Conservation (phyloP, 2,888 invertebrate genomes). For the Meteorus cinctellus region DNA sequence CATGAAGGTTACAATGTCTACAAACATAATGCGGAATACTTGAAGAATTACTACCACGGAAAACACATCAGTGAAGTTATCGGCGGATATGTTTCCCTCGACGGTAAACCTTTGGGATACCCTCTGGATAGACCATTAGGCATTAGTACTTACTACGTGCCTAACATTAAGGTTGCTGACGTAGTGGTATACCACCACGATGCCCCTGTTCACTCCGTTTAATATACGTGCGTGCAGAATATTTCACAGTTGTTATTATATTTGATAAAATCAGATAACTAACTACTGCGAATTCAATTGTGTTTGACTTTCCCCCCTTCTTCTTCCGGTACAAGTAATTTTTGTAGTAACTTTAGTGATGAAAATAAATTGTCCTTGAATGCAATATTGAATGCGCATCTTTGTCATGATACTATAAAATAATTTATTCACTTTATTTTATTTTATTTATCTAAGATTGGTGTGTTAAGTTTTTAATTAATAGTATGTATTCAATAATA, state of each 20-base stretch:
- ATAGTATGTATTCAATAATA: background rate
- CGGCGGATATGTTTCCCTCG: conserved; percentile 72
- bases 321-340: background rate
- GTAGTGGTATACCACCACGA: conserved; percentile 76
- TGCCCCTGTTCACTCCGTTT: conserved; percentile 44
- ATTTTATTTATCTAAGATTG: conserved; percentile 21
- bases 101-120: conserved; percentile 76
- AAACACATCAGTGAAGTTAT: conserved; percentile 63
- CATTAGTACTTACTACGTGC: conserved; percentile 67
- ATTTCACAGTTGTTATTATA: background rate
- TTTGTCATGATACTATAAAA: conserved; percentile 36
- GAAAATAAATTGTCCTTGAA: conserved; percentile 26
- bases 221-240: background rate
- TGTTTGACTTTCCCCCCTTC: background rate
- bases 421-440: conserved; percentile 23
- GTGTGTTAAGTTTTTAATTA: conserved; percentile 4
- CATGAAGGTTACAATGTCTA: conserved; percentile 31
- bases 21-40: conserved; percentile 52
- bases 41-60: conserved; percentile 62
- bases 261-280: background rate
- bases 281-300: background rate
- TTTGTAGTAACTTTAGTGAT: conserved; percentile 12
- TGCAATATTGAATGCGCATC: background rate
- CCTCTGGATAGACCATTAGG: conserved; percentile 77
- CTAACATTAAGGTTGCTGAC: conserved; percentile 75